Base-by-base conservation (phyloP, 2,888 invertebrate genomes). In the Lasius platythorax region DNA sequence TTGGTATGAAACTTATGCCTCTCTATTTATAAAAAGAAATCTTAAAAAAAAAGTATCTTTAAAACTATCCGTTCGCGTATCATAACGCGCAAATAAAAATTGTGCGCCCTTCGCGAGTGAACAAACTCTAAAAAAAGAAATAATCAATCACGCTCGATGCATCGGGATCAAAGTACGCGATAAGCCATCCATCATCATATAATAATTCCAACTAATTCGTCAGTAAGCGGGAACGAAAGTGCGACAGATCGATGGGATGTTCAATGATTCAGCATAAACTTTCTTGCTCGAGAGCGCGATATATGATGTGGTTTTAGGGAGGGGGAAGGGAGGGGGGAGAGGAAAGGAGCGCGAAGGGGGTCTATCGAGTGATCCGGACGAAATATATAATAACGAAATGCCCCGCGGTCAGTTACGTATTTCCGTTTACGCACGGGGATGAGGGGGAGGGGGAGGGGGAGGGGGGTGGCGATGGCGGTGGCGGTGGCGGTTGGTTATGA, bases 321-420 rank as follows among this genome's bases (percentile, higher is more conserved):
- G n/a, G 56, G 28, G 9, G 15, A 28, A 4, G 15, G 56, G 23
- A 23, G 23, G 23, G 23, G 28, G 12, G n/a, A 37, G 53, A 30
- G 68, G 11, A 23, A 23, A 37, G 5, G 5, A 37, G 5, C 37
- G 12, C 30, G 15, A 28, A 15, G 40, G 30, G 3, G 30, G 18
- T 37, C 53, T 50, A 64, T 15, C 68, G 28, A 67, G 50, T 67
- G 84, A 89, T 87, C 87, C 75, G 76, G 89, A 89, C 86, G 84
- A 70, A 81, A 72, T 70, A 83, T 79, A 84, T 89, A 83, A 86
- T 85, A 63, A 75, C 79, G 83, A 84, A 56, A 79, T 33, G 33
- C 15, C 15, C 23, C 18, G 43, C 50, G 58, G 15, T 58, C 33
- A 58, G 40, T 53, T 15, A 37, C 67, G 28, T 53, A 33, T 37